These are phyloP conservation scores for Caenorhabditis sulstoni DNA, from an alignment of 2,888 invertebrate species.

Conservation along the genomic window DNA sequence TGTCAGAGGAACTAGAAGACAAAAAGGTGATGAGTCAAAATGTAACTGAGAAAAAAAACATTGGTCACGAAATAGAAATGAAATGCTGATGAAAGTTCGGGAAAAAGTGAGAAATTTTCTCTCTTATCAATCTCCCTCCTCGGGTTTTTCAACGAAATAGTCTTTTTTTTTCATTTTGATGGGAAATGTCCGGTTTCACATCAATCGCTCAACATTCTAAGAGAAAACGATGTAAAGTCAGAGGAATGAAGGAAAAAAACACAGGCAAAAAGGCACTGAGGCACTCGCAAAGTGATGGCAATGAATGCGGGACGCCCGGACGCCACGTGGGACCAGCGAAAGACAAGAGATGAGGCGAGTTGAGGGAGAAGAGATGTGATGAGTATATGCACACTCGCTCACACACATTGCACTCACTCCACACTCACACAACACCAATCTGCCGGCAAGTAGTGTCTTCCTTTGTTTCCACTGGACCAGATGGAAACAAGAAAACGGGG, in stretches of 20 bases:
- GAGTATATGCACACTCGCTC: slow-evolving; percentile 25
- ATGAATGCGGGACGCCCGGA: too few relatives aligned
- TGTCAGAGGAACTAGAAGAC: slow-evolving; percentile 1
- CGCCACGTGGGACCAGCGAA: background rate
- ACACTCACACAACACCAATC: slow-evolving; percentile 1
- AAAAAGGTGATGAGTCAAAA: background rate
- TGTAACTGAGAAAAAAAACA: background rate
- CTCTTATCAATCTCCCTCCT: slow-evolving; percentile 17
- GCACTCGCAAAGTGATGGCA: too few relatives aligned
- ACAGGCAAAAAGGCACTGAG: background rate
- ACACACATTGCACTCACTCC: slow-evolving; percentile 37
- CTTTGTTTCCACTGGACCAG: background rate
- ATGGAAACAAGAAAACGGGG: background rate
- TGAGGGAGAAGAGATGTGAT: slow-evolving; percentile 24
- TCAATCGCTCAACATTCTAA: too few relatives aligned
- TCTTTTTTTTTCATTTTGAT: too few relatives aligned
- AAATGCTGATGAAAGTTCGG: background rate
- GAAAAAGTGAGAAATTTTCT: slow-evolving; percentile 4
- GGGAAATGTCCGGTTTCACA: too few relatives aligned
- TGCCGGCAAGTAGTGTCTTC: slow-evolving; percentile 3
- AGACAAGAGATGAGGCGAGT: slow-evolving; percentile 21
- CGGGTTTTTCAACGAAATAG: background rate
- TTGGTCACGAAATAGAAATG: background rate
- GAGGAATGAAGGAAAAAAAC: background rate
- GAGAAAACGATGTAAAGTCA: background rate